Evolutionary conservation across 2,797 vertebrate genomes (phyloP).

Genomic region (Sebastes vulpes): DNA sequence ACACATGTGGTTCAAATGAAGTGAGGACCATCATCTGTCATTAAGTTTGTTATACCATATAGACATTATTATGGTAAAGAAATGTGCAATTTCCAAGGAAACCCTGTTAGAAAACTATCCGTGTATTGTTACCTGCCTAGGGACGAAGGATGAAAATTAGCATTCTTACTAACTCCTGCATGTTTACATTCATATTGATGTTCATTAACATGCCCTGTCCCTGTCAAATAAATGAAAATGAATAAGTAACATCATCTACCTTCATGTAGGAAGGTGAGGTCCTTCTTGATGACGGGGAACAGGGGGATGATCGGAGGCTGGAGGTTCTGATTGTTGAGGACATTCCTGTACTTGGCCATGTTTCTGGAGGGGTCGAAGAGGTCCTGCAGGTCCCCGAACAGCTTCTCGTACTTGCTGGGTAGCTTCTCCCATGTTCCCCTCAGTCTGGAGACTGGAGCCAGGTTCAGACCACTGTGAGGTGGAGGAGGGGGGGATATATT

Average conservation of each 20-base stretch:
- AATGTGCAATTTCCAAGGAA: background rate
- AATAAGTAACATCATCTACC: constrained; percentile 77
- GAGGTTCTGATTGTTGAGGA: constrained; percentile 98
- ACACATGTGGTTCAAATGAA: background rate
- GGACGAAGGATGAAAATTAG: too few relatives aligned
- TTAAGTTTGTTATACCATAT: background rate
- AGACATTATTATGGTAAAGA: background rate
- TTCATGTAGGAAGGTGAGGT: constrained; percentile 98
- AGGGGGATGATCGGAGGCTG: constrained; percentile 98
- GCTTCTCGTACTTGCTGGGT: constrained; percentile 98
- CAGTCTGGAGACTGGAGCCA: constrained; percentile 96
- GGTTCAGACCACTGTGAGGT: constrained; percentile 91
- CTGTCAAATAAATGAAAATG: too few relatives aligned
- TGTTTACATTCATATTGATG: too few relatives aligned
- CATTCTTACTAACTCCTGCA: too few relatives aligned
- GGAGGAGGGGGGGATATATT: background rate
- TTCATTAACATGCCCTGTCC: too few relatives aligned
- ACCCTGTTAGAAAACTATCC: background rate
- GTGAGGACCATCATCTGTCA: background rate
- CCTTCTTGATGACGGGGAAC: constrained; percentile 99
- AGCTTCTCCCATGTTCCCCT: constrained; percentile 98
- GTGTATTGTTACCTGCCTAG: too few relatives aligned
- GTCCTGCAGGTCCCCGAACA: constrained; percentile 98
- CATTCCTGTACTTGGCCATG: constrained; percentile 99
- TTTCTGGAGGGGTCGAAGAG: constrained; percentile 98